Conservation (phyloP, 1,140 invertebrate genomes). For the Aethina tumida region DNA sequence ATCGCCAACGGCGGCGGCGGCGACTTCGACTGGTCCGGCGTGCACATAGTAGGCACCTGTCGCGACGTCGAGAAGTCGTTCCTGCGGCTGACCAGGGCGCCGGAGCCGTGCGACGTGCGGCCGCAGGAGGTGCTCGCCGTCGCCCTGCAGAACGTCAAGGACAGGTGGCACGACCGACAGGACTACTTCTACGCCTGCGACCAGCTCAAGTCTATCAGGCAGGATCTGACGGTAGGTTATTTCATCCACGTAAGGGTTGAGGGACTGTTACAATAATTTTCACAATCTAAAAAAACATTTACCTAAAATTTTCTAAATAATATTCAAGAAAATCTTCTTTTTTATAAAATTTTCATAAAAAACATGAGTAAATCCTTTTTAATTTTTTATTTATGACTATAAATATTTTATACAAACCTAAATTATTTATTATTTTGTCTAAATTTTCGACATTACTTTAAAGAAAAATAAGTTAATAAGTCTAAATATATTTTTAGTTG, state of each 20-base stretch:
- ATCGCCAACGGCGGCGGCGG: conserved; percentile 48
- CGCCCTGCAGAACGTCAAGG: conserved; percentile 83
- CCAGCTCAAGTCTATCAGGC: conserved; percentile 96
- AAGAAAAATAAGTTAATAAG: too few relatives aligned
- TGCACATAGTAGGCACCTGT: conserved; percentile 89
- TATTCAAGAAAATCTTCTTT: conserved; percentile 8
- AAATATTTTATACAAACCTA: too few relatives aligned
- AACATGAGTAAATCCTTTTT: conserved; percentile 2
- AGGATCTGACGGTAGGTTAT: conserved; percentile 91
- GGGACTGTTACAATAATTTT: neutral
- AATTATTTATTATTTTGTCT: too few relatives aligned
- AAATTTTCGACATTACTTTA: too few relatives aligned
- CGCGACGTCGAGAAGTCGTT: conserved; percentile 90
- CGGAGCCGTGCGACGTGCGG: conserved; percentile 81
- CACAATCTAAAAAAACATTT: neutral
- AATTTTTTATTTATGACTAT: too few relatives aligned
- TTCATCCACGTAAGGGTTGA: neutral
- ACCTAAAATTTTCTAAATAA: conserved; percentile 3
- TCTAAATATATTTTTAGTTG: too few relatives aligned
- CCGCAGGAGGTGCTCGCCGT: conserved; percentile 75
- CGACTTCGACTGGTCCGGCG: conserved; percentile 70
- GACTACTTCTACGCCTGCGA: conserved; percentile 97
- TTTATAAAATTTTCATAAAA: conserved; percentile 2
- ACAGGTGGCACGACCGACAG: conserved; percentile 76
- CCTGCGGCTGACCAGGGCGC: conserved; percentile 89